Conservation (phyloP, 1,140 invertebrate species). For the Brachionus koreanus region DNA sequence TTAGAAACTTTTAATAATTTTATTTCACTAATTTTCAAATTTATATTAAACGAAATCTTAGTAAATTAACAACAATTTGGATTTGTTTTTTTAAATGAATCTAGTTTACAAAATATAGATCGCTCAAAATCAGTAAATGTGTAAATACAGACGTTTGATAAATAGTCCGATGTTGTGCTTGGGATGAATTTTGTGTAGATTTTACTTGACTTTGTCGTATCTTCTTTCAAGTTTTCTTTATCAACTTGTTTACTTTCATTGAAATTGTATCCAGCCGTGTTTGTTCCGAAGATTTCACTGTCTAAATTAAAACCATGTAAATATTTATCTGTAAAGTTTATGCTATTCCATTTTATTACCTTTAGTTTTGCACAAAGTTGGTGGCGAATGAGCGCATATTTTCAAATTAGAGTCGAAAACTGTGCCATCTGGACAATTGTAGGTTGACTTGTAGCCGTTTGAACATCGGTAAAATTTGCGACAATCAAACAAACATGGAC, state of each 20-base stretch:
- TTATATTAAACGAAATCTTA: not conserved
- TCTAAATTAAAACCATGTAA: not conserved
- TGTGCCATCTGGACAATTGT: slow-evolving; percentile 24
- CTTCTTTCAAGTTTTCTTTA: not conserved
- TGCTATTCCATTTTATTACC: not conserved
- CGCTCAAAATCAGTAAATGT: slow-evolving; percentile 24
- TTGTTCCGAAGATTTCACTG: not conserved
- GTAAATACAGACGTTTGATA: slow-evolving; percentile 36
- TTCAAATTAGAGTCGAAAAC: not conserved
- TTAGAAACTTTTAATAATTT: not conserved
- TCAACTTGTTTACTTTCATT: not conserved
- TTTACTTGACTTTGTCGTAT: not conserved
- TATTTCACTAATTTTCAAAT: not conserved
- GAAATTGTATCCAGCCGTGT: slow-evolving; percentile 2
- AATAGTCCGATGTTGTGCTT: slow-evolving; percentile 7
- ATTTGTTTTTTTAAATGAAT: slow-evolving; percentile 19
- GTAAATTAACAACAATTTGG: slow-evolving; percentile 17
- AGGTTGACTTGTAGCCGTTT: slow-evolving; percentile 1
- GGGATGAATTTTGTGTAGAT: not conserved
- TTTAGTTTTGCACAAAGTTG: not conserved
- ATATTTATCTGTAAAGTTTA: slow-evolving; percentile 3
- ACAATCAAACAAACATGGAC: not conserved
- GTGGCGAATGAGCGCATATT: not conserved
- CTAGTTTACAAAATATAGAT: slow-evolving; percentile 34
- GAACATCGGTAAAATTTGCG: slow-evolving; percentile 27